Evolutionary conservation across 2,888 invertebrate species (phyloP).

Genomic region (Mythimna vitellina): DNA sequence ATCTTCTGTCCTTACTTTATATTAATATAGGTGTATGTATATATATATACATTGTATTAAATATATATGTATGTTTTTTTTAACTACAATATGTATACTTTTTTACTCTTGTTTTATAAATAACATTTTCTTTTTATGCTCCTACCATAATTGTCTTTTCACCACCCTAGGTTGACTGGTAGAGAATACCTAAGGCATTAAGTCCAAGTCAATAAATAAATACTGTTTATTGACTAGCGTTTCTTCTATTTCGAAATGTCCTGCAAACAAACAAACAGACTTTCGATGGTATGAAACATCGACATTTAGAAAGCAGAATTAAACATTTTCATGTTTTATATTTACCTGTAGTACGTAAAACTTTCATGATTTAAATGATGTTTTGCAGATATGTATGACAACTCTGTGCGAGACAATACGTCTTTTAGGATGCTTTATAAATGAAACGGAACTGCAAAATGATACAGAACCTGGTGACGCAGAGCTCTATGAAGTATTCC

Average conservation of each 20-base stretch:
- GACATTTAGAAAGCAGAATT: not conserved
- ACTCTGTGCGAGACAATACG: conserved; percentile 98
- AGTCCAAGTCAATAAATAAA: too few species aligned
- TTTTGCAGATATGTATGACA: conserved; percentile 95
- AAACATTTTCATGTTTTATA: not conserved
- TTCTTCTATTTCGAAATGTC: not conserved
- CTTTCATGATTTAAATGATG: not conserved
- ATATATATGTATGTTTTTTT: too few species aligned
- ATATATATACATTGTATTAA: too few species aligned
- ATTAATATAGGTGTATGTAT: too few species aligned
- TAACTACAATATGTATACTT: too few species aligned
- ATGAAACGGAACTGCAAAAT: conserved; percentile 85
- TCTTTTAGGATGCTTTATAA: conserved; percentile 96
- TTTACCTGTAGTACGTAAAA: not conserved
- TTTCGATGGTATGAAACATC: not conserved
- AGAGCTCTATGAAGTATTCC: conserved; percentile 90
- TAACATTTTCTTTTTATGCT: too few species aligned
- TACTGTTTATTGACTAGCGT: not conserved
- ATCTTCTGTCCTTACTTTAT: too few species aligned
- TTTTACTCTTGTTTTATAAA: too few species aligned
- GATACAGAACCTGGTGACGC: conserved; percentile 84
- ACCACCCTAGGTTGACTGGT: too few species aligned
- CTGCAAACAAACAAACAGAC: not conserved
- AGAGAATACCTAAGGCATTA: too few species aligned
- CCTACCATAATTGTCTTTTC: too few species aligned